Conservation (phyloP, 2,797 vertebrate species). For the Zenarchopterus dispar region DNA sequence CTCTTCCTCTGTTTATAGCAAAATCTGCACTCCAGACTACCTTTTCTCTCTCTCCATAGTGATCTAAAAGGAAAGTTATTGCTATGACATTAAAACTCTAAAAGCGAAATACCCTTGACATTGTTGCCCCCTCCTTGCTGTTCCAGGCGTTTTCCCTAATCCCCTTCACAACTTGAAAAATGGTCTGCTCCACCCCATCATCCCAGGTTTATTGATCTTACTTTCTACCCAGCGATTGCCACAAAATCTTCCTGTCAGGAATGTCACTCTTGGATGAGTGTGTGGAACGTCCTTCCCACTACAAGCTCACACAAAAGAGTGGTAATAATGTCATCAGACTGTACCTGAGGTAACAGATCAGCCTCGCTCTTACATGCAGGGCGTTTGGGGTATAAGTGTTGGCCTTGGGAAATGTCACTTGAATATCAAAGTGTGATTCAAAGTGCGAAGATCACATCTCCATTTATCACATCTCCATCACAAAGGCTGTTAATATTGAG, state of each 20-base stretch:
- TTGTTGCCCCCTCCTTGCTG: constrained; percentile 37
- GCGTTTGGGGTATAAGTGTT: constrained; percentile 33
- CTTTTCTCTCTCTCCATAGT: constrained; percentile 9
- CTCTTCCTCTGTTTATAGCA: constrained; percentile 24
- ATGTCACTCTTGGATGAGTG: constrained; percentile 19
- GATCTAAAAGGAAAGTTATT: constrained; percentile 41
- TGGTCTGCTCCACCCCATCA: constrained; percentile 56
- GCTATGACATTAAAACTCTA: constrained; percentile 59
- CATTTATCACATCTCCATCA: too few relatives aligned
- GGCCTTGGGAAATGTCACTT: constrained; percentile 71
- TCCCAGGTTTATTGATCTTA: constrained; percentile 71
- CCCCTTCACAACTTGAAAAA: constrained; percentile 64
- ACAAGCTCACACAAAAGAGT: constrained; percentile 58
- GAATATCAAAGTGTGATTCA: constrained; percentile 38
- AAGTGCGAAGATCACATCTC: too few relatives aligned
- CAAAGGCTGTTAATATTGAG: constrained; percentile 21
- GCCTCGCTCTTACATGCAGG: constrained; percentile 35
- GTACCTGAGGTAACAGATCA: constrained; percentile 68
- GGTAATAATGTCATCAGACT: constrained; percentile 69
- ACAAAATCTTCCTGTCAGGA: constrained; percentile 37
- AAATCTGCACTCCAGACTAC: neutral
- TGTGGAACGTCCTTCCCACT: constrained; percentile 51
- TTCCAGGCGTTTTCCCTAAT: constrained; percentile 34
- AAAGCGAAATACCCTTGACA: constrained; percentile 72
- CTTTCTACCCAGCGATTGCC: constrained; percentile 40